These are phyloP conservation scores for Alligator sinensis DNA, from an alignment of 2,113 vertebrate genomes.

Conservation along the genomic window DNA sequence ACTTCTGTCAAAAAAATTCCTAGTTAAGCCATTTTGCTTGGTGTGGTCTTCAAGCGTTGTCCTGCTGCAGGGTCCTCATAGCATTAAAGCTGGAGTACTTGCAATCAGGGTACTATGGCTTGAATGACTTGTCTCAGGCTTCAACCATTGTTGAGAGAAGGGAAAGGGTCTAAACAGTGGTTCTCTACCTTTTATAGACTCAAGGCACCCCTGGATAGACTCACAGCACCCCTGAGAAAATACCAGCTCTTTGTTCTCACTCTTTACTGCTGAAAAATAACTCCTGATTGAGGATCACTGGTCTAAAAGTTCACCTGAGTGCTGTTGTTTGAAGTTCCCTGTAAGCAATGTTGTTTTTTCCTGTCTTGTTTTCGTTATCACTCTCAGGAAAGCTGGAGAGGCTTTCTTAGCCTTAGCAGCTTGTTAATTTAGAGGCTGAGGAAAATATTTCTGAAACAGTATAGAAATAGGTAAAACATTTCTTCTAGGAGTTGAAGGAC, in stretches of 20 bases:
- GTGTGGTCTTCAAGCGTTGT: neutral
- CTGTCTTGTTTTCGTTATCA: neutral
- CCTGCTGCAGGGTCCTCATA: neutral
- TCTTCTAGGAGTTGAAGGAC: neutral
- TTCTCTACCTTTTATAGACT: too few relatives aligned
- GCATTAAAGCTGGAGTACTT: neutral
- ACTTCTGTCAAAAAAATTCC: neutral
- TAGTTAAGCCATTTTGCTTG: neutral
- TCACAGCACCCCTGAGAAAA: too few relatives aligned
- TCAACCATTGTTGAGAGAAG: neutral
- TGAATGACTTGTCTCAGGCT: neutral
- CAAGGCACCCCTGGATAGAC: too few relatives aligned
- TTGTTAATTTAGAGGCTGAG: neutral
- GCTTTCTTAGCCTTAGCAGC: neutral
- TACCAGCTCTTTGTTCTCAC: too few relatives aligned
- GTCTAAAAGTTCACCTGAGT: neutral
- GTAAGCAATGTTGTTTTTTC: neutral
- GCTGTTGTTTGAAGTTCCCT: neutral
- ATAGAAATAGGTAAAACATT: neutral
- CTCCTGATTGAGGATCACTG: too few relatives aligned
- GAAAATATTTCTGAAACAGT: neutral
- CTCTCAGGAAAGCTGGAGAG: neutral
- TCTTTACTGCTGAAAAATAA: too few relatives aligned
- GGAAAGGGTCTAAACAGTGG: neutral
- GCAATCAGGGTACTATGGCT: neutral